Conservation (phyloP, 30 jellyfish, hydroid and myxozoan genomes). For the Aurelia aurita region DNA sequence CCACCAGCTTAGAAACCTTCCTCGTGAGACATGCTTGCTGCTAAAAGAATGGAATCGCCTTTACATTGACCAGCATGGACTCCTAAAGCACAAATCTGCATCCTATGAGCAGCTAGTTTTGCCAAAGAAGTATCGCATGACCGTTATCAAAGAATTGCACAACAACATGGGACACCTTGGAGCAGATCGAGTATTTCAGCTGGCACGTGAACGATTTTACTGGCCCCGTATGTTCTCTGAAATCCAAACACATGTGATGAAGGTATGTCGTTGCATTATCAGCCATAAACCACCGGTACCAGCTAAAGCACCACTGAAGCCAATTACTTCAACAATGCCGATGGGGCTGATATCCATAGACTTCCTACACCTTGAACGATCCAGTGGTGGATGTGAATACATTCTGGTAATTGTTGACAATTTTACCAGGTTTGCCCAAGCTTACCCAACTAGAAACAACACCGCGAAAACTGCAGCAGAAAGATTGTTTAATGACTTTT, state of each 20-base stretch:
- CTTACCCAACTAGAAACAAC: slow-evolving; percentile 29
- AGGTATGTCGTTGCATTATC: neutral
- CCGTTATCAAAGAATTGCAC: neutral
- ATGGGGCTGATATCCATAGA: slow-evolving; percentile 16
- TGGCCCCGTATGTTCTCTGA: slow-evolving; percentile 1
- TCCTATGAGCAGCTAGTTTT: no score
- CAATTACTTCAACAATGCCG: no score
- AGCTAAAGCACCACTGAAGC: no score
- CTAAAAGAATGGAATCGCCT: neutral
- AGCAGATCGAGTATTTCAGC: neutral
- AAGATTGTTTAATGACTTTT: neutral
- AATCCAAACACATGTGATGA: no score
- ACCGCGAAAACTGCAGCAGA: slow-evolving; percentile 23
- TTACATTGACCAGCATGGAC: no score
- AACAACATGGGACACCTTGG: slow-evolving; percentile 6
- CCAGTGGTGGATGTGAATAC: slow-evolving; percentile 30
- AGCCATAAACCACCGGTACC: no score
- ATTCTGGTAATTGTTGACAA: slow-evolving; percentile 22
- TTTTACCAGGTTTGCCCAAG: slow-evolving; percentile 20
- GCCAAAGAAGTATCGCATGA: no score
- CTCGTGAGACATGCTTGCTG: neutral
- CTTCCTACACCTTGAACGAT: slow-evolving; percentile 1
- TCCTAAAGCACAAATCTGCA: no score
- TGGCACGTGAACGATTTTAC: slow-evolving; percentile 1
- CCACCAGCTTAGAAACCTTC: no score